Evolutionary conservation across 2,888 invertebrate species (phyloP).

Genomic region (Shargacucullia verbasci): DNA sequence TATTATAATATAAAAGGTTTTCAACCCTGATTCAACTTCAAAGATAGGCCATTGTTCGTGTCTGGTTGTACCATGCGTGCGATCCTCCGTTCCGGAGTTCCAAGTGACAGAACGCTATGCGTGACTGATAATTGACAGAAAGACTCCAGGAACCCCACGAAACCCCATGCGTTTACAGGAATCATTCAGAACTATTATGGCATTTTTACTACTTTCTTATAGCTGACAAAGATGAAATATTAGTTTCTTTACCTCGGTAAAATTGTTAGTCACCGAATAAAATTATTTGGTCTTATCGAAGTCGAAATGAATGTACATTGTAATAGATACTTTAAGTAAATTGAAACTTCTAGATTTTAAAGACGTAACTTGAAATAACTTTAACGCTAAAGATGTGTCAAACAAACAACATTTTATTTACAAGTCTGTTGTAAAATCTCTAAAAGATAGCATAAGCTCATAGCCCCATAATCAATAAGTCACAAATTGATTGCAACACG

Average conservation of each 20-base stretch:
- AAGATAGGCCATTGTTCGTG: constrained; percentile 52
- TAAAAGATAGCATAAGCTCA: too few relatives aligned
- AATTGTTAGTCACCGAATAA: too few relatives aligned
- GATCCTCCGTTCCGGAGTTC: constrained; percentile 31
- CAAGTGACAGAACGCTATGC: constrained; percentile 58
- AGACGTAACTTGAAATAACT: neutral
- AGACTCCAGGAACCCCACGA: constrained; percentile 39
- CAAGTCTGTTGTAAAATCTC: neutral
- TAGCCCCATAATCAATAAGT: too few relatives aligned
- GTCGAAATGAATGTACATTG: neutral
- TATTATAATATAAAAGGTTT: constrained; percentile 32
- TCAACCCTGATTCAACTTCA: constrained; percentile 50
- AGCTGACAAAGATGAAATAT: neutral
- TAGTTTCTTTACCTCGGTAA: constrained; percentile 1
- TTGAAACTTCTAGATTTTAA: constrained; percentile 1
- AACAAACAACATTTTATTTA: neutral
- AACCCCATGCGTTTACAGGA: constrained; percentile 52
- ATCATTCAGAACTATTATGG: constrained; percentile 31
- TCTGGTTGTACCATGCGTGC: constrained; percentile 68
- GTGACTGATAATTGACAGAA: constrained; percentile 63
- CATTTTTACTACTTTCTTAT: constrained; percentile 42
- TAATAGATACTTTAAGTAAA: neutral
- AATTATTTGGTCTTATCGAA: neutral
- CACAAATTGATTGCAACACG: neutral
- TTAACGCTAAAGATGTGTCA: too few relatives aligned